phyloP scores from a whole-genome alignment of 1,140 invertebrate genomes.

The Drosophila fuyamai region DNA sequence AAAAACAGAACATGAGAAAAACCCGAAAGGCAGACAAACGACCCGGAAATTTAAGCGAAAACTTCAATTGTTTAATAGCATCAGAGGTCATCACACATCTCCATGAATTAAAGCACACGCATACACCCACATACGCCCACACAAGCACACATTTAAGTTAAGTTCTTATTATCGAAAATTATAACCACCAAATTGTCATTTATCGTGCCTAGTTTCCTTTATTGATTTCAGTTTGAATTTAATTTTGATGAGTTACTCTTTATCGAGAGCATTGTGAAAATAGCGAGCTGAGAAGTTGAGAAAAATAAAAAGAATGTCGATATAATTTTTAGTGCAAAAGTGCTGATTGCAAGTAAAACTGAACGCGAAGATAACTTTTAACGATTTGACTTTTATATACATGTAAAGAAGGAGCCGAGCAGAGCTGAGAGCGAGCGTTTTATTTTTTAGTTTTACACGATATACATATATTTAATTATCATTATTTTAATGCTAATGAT shows the following conservation, averaged over 20 bases:
- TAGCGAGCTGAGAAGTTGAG: constrained; percentile 21
- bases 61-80: too few relatives aligned
- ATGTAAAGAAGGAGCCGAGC: constrained; percentile 28
- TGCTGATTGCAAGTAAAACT: constrained; percentile 60
- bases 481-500: constrained; percentile 69
- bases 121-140: constrained; percentile 22
- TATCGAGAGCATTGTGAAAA: constrained; percentile 25
- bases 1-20: constrained; percentile 54
- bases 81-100: constrained; percentile 35
- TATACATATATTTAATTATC: constrained; percentile 71
- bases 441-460: constrained; percentile 66
- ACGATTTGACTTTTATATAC: constrained; percentile 66
- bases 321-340: constrained; percentile 77
- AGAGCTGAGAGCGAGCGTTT: constrained; percentile 42
- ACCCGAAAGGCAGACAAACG: constrained; percentile 29
- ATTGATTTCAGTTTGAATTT: constrained; percentile 48
- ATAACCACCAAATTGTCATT: constrained; percentile 32
- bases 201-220: constrained; percentile 16
- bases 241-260: constrained; percentile 24
- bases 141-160: constrained; percentile 33
- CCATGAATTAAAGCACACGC: constrained; percentile 32
- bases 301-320: constrained; percentile 72
- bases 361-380: constrained; percentile 52
- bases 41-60: constrained; percentile 45
- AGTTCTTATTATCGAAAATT: constrained; percentile 43